Conservation (phyloP, 2,888 invertebrate species). For the Acrobasis consociella region DNA sequence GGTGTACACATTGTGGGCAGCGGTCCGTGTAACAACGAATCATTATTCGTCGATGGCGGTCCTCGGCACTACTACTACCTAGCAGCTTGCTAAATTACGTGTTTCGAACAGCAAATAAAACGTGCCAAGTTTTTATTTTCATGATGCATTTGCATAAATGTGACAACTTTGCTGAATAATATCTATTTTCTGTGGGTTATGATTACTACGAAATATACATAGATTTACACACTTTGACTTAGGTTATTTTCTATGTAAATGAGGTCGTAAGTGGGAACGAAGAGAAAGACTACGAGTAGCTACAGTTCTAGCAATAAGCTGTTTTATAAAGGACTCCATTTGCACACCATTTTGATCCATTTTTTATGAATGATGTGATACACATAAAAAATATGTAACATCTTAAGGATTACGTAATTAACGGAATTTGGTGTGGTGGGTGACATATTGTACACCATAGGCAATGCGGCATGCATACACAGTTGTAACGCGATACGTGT, state of each 20-base stretch:
- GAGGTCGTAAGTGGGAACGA: too few relatives aligned
- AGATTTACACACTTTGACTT: too few relatives aligned
- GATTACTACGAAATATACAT: too few relatives aligned
- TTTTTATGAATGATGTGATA: background rate
- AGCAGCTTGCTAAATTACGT: background rate
- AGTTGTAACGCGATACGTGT: conserved; percentile 75
- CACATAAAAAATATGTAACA: background rate
- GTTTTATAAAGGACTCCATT: too few relatives aligned
- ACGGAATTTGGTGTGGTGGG: conserved; percentile 17
- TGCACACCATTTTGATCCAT: background rate
- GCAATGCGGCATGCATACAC: conserved; percentile 48
- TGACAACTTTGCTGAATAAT: too few relatives aligned
- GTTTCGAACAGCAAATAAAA: background rate
- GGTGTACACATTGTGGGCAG: conserved; percentile 55
- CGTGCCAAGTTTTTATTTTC: background rate
- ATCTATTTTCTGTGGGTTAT: too few relatives aligned
- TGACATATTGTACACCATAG: conserved; percentile 26
- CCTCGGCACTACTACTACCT: conserved; percentile 32
- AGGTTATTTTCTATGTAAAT: too few relatives aligned
- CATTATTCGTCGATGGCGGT: conserved; percentile 51
- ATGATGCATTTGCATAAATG: too few relatives aligned
- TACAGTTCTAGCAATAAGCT: too few relatives aligned
- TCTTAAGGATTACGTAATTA: conserved; percentile 6
- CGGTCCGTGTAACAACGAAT: conserved; percentile 59
- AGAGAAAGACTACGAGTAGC: too few relatives aligned